Conservation (phyloP, 2,797 vertebrate genomes). For the Scolopax bukidnonensis region DNA sequence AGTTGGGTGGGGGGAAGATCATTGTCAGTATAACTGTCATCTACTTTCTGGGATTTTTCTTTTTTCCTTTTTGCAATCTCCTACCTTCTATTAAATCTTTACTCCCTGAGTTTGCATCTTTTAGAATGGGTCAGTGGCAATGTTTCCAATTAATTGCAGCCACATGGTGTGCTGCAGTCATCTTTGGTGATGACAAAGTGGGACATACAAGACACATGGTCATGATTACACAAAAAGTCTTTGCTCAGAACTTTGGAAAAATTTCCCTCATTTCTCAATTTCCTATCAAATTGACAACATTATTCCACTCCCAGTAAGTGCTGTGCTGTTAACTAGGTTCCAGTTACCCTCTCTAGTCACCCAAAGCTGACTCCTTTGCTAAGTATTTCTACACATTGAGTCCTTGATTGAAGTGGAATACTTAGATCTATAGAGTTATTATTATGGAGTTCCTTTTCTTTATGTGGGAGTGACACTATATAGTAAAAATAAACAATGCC, state of each 20-base stretch:
- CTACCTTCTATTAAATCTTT: neutral
- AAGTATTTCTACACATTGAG: neutral
- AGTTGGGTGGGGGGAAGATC: neutral
- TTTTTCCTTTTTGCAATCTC: neutral
- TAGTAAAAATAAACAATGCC: neutral
- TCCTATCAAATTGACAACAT: neutral
- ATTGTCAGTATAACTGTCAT: neutral
- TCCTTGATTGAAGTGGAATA: neutral
- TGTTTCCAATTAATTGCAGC: neutral
- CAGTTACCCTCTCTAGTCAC: neutral
- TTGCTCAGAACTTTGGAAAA: neutral
- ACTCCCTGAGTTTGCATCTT: accelerated
- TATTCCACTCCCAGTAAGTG: neutral
- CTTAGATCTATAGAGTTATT: neutral
- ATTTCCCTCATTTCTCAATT: constrained; percentile 2
- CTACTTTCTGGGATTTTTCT: neutral
- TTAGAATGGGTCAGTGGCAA: neutral
- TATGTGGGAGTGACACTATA: neutral
- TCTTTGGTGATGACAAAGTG: neutral
- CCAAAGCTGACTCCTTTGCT: neutral
- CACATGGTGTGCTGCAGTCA: neutral
- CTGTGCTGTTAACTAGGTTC: neutral
- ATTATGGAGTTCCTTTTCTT: neutral
- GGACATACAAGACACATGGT: neutral
- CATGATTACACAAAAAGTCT: neutral